These are phyloP conservation scores for Odontocolon sp. DNA, from an alignment of 2,888 invertebrate species.

Conservation along the genomic window DNA sequence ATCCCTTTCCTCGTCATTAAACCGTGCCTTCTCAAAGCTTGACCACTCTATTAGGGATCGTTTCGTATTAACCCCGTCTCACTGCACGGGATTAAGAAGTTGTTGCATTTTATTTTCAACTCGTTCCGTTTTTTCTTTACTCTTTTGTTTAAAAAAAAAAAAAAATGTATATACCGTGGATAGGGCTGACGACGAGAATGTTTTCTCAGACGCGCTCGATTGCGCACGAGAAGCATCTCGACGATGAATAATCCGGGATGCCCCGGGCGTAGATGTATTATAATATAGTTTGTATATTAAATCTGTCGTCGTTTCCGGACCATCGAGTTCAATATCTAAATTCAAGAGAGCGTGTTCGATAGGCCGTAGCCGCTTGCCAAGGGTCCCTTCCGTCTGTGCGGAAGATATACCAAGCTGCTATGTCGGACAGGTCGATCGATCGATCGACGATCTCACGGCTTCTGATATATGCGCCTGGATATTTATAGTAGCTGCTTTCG, in stretches of 20 bases:
- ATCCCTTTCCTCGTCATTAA: conserved; percentile 37
- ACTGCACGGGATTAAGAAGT: conserved; percentile 29
- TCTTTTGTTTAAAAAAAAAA: no score
- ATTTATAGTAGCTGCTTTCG: conserved; percentile 45
- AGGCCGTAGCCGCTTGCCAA: conserved; percentile 62
- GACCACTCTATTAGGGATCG: conserved; percentile 55
- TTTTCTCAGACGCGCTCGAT: conserved; percentile 8
- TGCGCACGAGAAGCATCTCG: conserved; percentile 21
- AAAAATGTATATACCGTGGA: no score
- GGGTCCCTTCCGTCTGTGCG: conserved; percentile 54
- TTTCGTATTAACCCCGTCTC: conserved; percentile 31
- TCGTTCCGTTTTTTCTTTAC: not conserved
- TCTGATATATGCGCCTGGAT: conserved; percentile 9
- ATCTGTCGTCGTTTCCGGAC: conserved; percentile 68
- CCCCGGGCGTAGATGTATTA: not conserved
- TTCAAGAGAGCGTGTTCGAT: conserved; percentile 74
- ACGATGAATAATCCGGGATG: not conserved
- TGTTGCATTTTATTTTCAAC: not conserved
- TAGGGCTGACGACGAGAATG: conserved; percentile 9
- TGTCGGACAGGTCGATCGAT: conserved; percentile 15
- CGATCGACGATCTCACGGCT: conserved; percentile 36
- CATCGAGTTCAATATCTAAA: conserved; percentile 76
- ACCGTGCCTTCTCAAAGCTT: conserved; percentile 45
- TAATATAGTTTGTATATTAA: conserved; percentile 60
- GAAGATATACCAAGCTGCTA: conserved; percentile 22